phyloP scores from a whole-genome alignment of 2,113 vertebrate genomes.

The Tragelaphus scriptus region DNA sequence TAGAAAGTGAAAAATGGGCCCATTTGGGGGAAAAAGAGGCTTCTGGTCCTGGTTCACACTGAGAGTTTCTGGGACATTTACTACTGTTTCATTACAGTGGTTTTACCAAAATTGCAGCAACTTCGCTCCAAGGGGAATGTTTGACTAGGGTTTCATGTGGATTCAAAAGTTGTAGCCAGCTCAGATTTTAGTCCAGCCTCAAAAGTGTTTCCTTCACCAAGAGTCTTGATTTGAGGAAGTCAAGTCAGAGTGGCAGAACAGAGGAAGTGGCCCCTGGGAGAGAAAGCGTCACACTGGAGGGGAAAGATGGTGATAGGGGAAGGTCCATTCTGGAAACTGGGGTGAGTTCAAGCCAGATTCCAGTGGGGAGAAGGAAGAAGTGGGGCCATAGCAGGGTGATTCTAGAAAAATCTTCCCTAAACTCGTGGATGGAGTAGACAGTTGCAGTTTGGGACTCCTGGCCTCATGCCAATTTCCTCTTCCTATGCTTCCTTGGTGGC shows the following conservation, averaged over 20 bases:
- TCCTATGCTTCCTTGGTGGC: not conserved
- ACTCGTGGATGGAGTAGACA: rapidly evolving
- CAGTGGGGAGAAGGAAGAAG: not conserved
- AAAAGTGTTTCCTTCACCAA: not conserved
- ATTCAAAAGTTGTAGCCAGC: not conserved
- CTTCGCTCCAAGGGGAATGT: not conserved
- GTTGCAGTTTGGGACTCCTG: not conserved
- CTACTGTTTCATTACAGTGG: not conserved
- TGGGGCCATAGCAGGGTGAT: not conserved
- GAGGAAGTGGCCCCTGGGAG: not conserved
- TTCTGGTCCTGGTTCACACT: not conserved
- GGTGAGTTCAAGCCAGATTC: not conserved
- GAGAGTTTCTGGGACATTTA: not conserved
- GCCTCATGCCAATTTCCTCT: not conserved
- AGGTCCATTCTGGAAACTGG: not conserved
- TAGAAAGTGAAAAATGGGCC: slow-evolving; percentile 60
- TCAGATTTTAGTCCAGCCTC: not conserved
- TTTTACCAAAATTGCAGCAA: not conserved
- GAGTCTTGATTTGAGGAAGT: not conserved
- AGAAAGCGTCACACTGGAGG: not conserved
- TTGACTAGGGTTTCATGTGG: not conserved
- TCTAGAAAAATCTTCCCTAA: not conserved
- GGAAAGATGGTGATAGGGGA: not conserved
- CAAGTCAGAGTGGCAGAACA: not conserved
- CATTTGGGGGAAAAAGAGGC: not conserved